Base-by-base conservation (phyloP, 2,888 invertebrate species). In the Polydrusus tereticollis region DNA sequence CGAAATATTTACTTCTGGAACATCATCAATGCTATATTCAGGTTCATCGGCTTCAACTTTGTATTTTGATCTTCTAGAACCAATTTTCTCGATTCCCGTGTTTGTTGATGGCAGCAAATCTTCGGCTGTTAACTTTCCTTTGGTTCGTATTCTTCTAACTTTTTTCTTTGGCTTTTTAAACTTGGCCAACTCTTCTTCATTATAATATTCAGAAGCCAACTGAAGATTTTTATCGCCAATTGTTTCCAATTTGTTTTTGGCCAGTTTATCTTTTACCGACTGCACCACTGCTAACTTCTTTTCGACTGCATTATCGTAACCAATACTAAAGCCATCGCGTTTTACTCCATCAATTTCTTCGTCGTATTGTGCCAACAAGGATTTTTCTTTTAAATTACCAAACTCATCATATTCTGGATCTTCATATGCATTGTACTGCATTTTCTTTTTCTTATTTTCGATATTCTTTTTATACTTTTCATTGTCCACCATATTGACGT, bases 341-440 rank as follows among this genome's bases (percentile, higher is more conserved):
- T 91, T 91, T 64, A 87, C 89, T 0, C 93, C 93, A 63, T 93
- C 91, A 68, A 97, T 93, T 86, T 97, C 97, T 81, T 97, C 97
- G 84, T 99, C 97, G 83, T 99, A 99, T 87, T 99, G 97, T 78
- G 92, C 88, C 21, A 99, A 88, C 58, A 99, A 87, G 10, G 90
- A 89, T 79, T 90, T 90, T 77, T 88, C 88, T 75, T 86, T 86
- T 1, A 90, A 89, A 71, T 91, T 88, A 3, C 92, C 91, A 69
- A 89, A 89, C 66, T 92, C 91, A 80, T 93, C 92, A 72, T 90
- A 87, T 77, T 92, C 91, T 52, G 91, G 93, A 76, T 94, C 94
- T 77, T 97, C 97, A 84, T 93, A 93, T 38, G 93, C 93, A 81
- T 94, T 94, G 85, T 98, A 98, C 1, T 94, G 92, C 1, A 92